Evolutionary conservation across 2,113 vertebrate genomes (phyloP), one percentile per base, ranked within the genome.

Genomic region (Epinephelus cyanopodus): DNA sequence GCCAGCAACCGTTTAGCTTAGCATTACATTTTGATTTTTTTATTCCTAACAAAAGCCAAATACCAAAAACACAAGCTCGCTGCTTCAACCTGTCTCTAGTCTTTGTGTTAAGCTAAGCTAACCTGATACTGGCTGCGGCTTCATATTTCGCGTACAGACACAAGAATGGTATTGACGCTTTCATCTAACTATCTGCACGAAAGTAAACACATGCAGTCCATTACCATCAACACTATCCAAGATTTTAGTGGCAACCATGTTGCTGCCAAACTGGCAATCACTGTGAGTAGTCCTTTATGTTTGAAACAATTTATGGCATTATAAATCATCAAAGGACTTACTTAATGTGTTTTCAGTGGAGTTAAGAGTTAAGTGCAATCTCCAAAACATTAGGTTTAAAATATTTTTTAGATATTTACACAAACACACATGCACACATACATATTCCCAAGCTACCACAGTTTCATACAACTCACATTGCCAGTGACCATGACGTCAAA

Each of bases 401-500:
- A 53, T 11, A 6, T 19, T 6, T 53, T 53, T 53, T 53, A 53
- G 11, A 42, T 7, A 52, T 8, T 21, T 53, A 6, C 6, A n/a
- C 19, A 54, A 21, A 69, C 53, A 65, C 9, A 45, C 53, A 23
- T 57, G 4, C 53, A 23, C 42, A 45, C 8, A n/a, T n/a, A 45
- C 42, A 45, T 10, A 45, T 67, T 42, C 2, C 6, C 12, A 18
- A 5, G n/a, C 52, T 13, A 2, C 10, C 7, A 45, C 45, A 39
- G 5, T 71, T 54, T 13, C 11, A 82, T 15, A n/a, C 27, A 56
- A 97, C 97, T 83, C 92, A 99, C 98, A 0, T 95, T 95, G 17
- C 98, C 98, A 0, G 97, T 97, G 13, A 99, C 98, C 90, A 99
- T 91, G 17, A 99, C 96, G 2, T 99, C 98, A 14, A 99, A 97